A percentile compares a stretch with the other conserved stretches of the same genome.
Evolutionary conservation across 2,113 vertebrate species (phyloP).

Genomic region (Mormyrus iriodes): DNA sequence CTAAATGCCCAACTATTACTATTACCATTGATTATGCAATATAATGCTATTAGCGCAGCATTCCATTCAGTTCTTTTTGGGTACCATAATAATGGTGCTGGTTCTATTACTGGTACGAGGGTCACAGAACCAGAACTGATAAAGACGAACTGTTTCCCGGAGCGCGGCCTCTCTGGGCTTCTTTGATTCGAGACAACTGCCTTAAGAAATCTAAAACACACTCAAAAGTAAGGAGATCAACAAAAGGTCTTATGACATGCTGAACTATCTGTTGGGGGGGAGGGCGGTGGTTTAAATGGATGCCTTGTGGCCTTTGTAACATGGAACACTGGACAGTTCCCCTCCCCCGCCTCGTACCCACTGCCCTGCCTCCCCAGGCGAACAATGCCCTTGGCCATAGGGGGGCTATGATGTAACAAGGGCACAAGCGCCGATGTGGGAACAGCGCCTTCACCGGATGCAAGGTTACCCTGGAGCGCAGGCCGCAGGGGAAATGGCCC

Average conservation of each 20-base stretch:
- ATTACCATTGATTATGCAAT: not conserved
- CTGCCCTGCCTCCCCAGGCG: not conserved
- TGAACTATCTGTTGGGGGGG: not conserved
- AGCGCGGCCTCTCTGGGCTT: not conserved
- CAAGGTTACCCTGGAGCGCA: not conserved
- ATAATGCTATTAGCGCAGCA: not conserved
- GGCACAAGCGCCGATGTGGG: not conserved
- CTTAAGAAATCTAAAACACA: constrained; percentile 11
- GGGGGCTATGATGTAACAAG: not conserved
- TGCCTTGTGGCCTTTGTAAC: constrained; percentile 1
- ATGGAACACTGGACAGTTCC: not conserved
- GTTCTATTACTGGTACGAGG: not conserved
- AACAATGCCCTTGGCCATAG: constrained; percentile 6
- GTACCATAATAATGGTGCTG: not conserved
- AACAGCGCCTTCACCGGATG: not conserved
- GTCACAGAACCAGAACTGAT: not conserved
- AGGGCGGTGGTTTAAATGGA: not conserved
- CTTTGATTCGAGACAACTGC: not conserved
- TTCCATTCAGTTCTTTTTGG: not conserved
- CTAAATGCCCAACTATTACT: not conserved
- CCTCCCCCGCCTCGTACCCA: not conserved
- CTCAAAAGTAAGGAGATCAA: not conserved
- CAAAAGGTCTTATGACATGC: not conserved
- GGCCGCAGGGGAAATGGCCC: not conserved
- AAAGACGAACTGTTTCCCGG: not conserved